These are phyloP conservation scores for Colletes gigas DNA, from an alignment of 1,140 invertebrate genomes.

Conservation along the genomic window DNA sequence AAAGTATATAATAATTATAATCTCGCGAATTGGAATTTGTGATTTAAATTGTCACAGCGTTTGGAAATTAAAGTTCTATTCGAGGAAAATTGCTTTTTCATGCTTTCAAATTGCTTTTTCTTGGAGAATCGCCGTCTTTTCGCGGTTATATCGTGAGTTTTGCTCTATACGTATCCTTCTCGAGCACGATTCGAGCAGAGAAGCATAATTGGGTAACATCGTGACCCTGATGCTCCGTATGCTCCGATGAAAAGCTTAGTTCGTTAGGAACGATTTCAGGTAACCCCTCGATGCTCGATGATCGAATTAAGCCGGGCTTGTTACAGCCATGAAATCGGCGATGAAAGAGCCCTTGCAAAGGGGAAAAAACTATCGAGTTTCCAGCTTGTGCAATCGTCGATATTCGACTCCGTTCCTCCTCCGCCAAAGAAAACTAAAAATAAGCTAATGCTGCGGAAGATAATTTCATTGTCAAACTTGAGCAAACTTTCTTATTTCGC, in stretches of 20 bases:
- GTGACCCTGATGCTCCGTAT: conserved; percentile 34
- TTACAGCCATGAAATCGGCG: conserved; percentile 16
- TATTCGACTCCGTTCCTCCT: neutral
- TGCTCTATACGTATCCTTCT: neutral
- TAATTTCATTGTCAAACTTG: too few relatives aligned
- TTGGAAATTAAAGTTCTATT: too few relatives aligned
- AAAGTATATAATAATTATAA: too few relatives aligned
- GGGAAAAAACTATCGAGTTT: neutral
- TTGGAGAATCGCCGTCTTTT: too few relatives aligned
- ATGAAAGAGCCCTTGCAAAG: neutral
- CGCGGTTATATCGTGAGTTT: neutral
- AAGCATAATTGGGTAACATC: conserved; percentile 37
- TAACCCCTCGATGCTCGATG: neutral
- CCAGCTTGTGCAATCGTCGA: neutral
- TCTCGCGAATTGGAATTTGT: too few relatives aligned
- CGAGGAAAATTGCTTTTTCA: too few relatives aligned
- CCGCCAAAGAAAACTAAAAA: too few relatives aligned
- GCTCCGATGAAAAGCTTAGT: conserved; percentile 4
- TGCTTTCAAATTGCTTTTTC: too few relatives aligned
- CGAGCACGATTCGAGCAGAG: conserved; percentile 8
- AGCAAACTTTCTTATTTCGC: too few relatives aligned
- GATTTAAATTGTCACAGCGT: too few relatives aligned
- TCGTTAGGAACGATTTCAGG: conserved; percentile 22
- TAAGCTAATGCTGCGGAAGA: too few relatives aligned
- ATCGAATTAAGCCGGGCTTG: conserved; percentile 10